phyloP scores from a whole-genome alignment of 1,140 invertebrate species.

The Hypothenemus hampei region DNA sequence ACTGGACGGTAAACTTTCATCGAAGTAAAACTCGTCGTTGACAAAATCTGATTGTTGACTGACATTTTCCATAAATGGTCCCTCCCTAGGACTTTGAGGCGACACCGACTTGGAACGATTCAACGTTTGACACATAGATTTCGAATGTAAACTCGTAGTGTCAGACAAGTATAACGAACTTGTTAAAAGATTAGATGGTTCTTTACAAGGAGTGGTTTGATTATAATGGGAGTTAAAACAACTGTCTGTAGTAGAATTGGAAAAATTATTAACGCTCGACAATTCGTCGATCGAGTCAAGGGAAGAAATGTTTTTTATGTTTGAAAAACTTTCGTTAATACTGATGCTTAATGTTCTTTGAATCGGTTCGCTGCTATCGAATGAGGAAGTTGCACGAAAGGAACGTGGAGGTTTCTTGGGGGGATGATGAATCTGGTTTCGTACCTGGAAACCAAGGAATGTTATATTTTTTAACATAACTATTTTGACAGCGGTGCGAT shows the following conservation, averaged over 20 bases:
- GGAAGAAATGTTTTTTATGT: conserved; percentile 43
- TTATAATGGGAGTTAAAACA: conserved; percentile 44
- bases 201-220: conserved; percentile 21
- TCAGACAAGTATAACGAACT: conserved; percentile 21
- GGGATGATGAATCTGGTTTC: conserved; percentile 28
- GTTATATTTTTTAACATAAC: background rate
- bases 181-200: conserved; percentile 1
- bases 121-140: conserved; percentile 26
- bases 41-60: conserved; percentile 58
- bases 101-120: conserved; percentile 41
- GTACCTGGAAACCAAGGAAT: conserved; percentile 9
- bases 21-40: conserved; percentile 79
- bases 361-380: conserved; percentile 17
- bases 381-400: conserved; percentile 37
- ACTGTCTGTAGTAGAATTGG: conserved; percentile 38
- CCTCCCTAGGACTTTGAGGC: conserved; percentile 37
- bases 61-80: conserved; percentile 33
- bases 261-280: conserved; percentile 39
- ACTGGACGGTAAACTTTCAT: conserved; percentile 70
- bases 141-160: background rate
- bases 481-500: too few relatives aligned
- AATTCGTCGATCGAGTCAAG: conserved; percentile 42
- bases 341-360: conserved; percentile 37
- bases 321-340: conserved; percentile 42
- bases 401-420: conserved; percentile 45